Evolutionary conservation across 2,113 vertebrate genomes (phyloP).

Genomic region (Crotalus viridis): DNA sequence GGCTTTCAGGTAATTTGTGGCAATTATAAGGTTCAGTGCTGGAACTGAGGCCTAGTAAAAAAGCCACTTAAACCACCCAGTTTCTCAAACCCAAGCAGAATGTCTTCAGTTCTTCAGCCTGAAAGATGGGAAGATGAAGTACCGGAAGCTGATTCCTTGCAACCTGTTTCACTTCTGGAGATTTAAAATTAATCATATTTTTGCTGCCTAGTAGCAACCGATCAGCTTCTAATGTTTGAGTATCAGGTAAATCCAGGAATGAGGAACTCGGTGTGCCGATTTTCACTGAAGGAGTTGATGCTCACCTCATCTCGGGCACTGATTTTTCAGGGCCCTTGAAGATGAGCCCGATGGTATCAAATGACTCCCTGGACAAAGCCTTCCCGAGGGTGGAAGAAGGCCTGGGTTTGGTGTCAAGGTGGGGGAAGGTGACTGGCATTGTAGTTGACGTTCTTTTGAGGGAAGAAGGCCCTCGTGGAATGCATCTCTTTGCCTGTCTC

Average conservation of each 20-base stretch:
- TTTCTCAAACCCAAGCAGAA: slow-evolving; percentile 33
- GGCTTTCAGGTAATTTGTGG: neutral
- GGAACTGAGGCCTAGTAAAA: slow-evolving; percentile 41
- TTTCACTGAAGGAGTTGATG: slow-evolving; percentile 4
- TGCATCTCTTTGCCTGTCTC: too few species aligned
- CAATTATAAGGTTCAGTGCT: neutral
- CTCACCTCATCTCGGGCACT: too few species aligned
- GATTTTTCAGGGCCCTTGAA: too few species aligned
- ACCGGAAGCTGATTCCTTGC: slow-evolving; percentile 50
- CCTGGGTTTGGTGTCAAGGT: too few species aligned
- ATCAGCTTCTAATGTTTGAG: slow-evolving; percentile 16
- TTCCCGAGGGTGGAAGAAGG: too few species aligned
- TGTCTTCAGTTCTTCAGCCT: slow-evolving; percentile 53
- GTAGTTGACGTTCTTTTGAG: too few species aligned
- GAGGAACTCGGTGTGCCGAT: neutral
- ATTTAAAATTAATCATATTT: neutral
- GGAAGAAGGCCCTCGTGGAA: too few species aligned
- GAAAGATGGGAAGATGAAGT: slow-evolving; percentile 46
- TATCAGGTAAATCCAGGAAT: neutral
- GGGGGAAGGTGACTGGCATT: too few species aligned
- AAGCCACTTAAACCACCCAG: slow-evolving; percentile 44
- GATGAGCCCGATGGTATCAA: too few species aligned
- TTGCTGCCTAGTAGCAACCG: slow-evolving; percentile 22
- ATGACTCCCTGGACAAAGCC: too few species aligned
- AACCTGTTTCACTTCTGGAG: slow-evolving; percentile 35